These are phyloP conservation scores for Cassiopea andromeda DNA, from an alignment of 30 jellyfish, hydroid and myxozoan species.

Conservation along the genomic window DNA sequence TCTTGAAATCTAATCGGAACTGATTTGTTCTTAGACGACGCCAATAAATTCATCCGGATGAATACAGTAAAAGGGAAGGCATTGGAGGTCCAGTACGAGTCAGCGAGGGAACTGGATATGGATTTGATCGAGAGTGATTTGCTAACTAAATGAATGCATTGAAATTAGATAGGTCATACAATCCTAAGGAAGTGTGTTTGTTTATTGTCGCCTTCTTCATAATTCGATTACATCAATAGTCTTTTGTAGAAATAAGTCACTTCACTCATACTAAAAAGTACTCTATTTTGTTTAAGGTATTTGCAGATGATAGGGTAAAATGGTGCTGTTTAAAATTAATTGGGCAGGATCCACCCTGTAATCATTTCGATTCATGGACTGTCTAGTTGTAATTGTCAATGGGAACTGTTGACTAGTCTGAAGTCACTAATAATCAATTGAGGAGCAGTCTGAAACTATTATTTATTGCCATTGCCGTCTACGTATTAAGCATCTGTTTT, in stretches of 20 bases:
- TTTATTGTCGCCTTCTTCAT: neutral
- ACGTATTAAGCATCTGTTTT: too few species aligned
- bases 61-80: constrained; percentile 72
- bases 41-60: constrained; percentile 81
- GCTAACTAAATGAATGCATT: neutral
- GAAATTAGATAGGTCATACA: neutral
- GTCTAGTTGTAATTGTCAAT: too few species aligned
- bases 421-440: too few species aligned
- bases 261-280: too few species aligned
- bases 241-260: neutral
- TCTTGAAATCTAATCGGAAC: constrained; percentile 13
- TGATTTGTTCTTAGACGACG: constrained; percentile 67
- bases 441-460: too few species aligned
- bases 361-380: too few species aligned
- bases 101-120: constrained; percentile 79
- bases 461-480: too few species aligned
- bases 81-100: constrained; percentile 76
- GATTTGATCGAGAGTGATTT: constrained; percentile 46
- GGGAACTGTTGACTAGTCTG: too few species aligned
- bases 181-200: neutral
- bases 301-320: too few species aligned
- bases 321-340: too few species aligned
- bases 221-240: neutral
- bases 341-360: too few species aligned
- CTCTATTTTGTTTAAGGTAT: too few species aligned